Base-by-base conservation (phyloP, 2,113 vertebrate genomes). In the Diglossa brunneiventris region DNA sequence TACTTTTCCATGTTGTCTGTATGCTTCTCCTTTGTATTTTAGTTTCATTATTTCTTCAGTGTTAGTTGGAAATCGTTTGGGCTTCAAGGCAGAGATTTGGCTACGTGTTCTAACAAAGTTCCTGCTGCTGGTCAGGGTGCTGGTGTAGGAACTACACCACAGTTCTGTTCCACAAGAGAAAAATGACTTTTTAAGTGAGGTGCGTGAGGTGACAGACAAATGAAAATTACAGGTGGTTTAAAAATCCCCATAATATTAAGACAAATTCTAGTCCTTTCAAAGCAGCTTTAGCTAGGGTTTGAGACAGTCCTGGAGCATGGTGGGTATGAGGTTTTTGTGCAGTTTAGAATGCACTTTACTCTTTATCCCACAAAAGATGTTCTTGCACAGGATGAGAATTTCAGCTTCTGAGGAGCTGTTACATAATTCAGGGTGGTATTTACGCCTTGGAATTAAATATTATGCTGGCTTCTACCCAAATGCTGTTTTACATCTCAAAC, bases 81-180 rank as follows among this genome's bases (percentile, higher is more conserved):
- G 14, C 56, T 82, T 30, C n/a, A 10, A 0, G 49, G 33, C 8
- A 14, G 73, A 58, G 31, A 33, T 75, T 7, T 80, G 61, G 8
- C 20, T 50, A 1, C 0, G 3, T 13, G 41, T 41, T 17, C 13
- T 17, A 3, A 33, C 1, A 1, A 11, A 79, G 19, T 76, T 16
- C 10, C 8, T 63, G 74, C 14, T 68, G 78, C 47, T 73, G 64
- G 6, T 42, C 21, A 42, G 75, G 58, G 2, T 63, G 15, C 24
- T 22, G 52, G 59, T 50, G 27, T 28, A 50, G 73, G 76, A 80
- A 1, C 69, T 59, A 2, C 8, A 24, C 14, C 1, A 1, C 2
- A 33, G 9, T 55, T 75, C 23, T 89, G 30, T 33, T 35, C 8
- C n/a, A 47, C 4, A 4, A n/a, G 63, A 52, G 41, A 20, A 81